Percentiles rank a stretch among this genome's conserved stretches.
phyloP scores from a whole-genome alignment of 2,113 vertebrate genomes.

The Grallaria varia region DNA sequence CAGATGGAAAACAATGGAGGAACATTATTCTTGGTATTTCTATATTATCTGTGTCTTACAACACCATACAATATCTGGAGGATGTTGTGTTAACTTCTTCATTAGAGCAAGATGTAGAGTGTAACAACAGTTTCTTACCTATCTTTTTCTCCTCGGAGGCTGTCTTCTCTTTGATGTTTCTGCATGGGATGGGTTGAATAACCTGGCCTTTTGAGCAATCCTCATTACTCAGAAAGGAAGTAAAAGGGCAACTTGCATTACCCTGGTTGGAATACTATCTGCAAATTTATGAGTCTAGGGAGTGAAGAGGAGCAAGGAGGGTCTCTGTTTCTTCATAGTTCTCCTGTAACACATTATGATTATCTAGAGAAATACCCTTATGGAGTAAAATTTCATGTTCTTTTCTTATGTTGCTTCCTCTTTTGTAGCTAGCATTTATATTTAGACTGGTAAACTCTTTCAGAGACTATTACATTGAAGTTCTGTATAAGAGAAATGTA shows the following conservation, averaged over 20 bases:
- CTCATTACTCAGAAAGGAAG: not conserved
- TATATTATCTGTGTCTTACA: too few species aligned
- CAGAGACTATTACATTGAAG: not conserved
- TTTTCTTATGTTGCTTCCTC: not conserved
- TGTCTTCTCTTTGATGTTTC: not conserved
- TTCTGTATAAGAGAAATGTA: not conserved
- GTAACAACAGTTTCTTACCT: not conserved
- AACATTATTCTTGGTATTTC: too few species aligned
- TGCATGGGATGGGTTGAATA: not conserved
- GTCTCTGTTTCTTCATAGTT: not conserved
- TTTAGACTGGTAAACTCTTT: not conserved
- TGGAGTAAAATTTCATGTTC: not conserved
- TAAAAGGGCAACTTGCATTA: not conserved
- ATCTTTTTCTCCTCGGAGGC: not conserved
- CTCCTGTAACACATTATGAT: not conserved
- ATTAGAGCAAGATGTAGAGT: not conserved
- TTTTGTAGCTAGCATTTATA: not conserved
- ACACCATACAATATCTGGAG: not conserved
- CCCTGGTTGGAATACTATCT: not conserved
- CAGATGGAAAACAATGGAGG: too few species aligned
- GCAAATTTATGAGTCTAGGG: not conserved
- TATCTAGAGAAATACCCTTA: not conserved
- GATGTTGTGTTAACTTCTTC: not conserved
- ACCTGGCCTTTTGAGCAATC: not conserved
- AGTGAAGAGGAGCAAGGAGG: not conserved